Evolutionary conservation across 2,888 invertebrate genomes (phyloP).

Genomic region (Dilophus febrilis): DNA sequence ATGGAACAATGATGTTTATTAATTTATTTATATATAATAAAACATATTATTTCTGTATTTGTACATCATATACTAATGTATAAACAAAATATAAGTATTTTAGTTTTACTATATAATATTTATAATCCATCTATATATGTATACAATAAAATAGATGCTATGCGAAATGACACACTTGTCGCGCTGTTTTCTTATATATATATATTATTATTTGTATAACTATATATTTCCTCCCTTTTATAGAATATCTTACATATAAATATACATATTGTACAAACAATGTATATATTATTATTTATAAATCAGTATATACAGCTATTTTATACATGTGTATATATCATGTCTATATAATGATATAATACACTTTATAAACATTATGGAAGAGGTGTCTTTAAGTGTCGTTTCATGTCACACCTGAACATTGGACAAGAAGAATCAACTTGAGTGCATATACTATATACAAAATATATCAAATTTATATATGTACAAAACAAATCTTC

Average conservation of each 20-base stretch:
- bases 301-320: background rate
- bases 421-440: conserved; percentile 6
- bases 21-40: too few species aligned
- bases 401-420: conserved; percentile 10
- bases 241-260: too few species aligned
- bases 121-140: conserved; percentile 8
- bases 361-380: background rate
- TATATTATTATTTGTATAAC: background rate
- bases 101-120: too few species aligned
- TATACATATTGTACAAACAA: background rate
- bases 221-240: background rate
- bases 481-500: too few species aligned
- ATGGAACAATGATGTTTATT: too few species aligned
- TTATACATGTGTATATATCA: background rate
- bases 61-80: too few species aligned
- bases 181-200: background rate
- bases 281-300: too few species aligned
- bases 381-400: conserved; percentile 7
- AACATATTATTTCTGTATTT: too few species aligned
- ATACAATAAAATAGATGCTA: conserved; percentile 1
- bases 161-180: too few species aligned
- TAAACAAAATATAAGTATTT: too few species aligned
- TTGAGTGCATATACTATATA: background rate
- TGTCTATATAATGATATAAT: background rate
- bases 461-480: too few species aligned